Percentiles rank a stretch among this genome's conserved stretches.
phyloP scores from a whole-genome alignment of 2,888 invertebrate species.

The Cephus pygmeus region DNA sequence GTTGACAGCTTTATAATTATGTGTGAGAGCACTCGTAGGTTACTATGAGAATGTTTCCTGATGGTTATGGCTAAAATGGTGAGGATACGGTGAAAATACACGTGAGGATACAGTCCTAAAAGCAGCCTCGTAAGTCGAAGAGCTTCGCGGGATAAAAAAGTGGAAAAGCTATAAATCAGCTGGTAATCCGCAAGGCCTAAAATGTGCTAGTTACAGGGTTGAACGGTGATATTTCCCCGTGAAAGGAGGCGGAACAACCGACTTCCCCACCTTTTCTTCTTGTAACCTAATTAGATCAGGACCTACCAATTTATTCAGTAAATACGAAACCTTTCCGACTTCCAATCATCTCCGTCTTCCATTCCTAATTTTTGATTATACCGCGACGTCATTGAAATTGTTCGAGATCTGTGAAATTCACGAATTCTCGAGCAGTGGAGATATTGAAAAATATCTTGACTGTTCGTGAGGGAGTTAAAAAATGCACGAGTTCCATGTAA shows the following conservation, averaged over 20 bases:
- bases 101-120: neutral
- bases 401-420: neutral
- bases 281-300: constrained; percentile 22
- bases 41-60: neutral
- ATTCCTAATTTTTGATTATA: neutral
- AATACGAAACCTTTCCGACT: neutral
- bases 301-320: constrained; percentile 18
- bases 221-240: neutral
- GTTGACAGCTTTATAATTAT: too few relatives aligned
- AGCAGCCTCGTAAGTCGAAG: constrained; percentile 7
- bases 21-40: neutral
- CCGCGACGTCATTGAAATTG: neutral
- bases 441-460: neutral
- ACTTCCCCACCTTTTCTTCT: neutral
- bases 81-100: neutral
- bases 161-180: constrained; percentile 13
- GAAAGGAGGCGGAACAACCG: neutral
- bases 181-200: constrained; percentile 18
- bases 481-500: neutral
- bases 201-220: constrained; percentile 4
- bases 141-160: constrained; percentile 11
- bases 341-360: neutral
- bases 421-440: neutral
- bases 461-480: neutral
- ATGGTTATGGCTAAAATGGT: neutral